A percentile compares a stretch with the other conserved stretches of the same genome.
phyloP scores from a whole-genome alignment of 2,113 vertebrate species.

The Montifringilla adamsi region DNA sequence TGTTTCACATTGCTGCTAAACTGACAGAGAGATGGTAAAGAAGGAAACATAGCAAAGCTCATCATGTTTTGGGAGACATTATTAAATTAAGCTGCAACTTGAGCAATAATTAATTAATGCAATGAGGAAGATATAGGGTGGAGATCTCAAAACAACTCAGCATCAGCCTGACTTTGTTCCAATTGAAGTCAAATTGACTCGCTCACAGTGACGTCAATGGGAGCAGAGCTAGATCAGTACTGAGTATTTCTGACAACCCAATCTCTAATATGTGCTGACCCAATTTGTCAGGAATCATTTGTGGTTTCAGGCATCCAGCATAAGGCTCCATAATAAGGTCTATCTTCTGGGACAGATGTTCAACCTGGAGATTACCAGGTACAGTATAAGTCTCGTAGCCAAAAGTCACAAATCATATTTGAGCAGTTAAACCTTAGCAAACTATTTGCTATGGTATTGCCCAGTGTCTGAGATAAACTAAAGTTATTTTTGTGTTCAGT shows the following conservation, averaged over 20 bases:
- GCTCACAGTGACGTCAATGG: slow-evolving; percentile 19
- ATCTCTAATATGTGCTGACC: not conserved
- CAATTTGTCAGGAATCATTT: not conserved
- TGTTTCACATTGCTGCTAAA: not conserved
- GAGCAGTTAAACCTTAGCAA: not conserved
- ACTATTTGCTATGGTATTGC: not conserved
- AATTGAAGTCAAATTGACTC: slow-evolving; percentile 38
- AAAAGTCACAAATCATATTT: not conserved
- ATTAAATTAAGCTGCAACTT: slow-evolving; percentile 53
- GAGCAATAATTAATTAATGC: slow-evolving; percentile 53
- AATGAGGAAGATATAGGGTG: slow-evolving; percentile 11
- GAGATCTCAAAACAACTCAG: slow-evolving; percentile 42
- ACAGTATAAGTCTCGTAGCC: not conserved
- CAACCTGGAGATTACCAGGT: not conserved
- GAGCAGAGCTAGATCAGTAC: not conserved
- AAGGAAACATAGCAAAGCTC: not conserved
- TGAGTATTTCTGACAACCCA: not conserved
- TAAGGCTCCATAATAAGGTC: not conserved
- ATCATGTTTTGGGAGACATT: slow-evolving; percentile 3
- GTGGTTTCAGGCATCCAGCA: not conserved
- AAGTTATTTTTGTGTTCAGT: not conserved
- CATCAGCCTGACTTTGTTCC: slow-evolving; percentile 35
- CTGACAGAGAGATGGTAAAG: not conserved
- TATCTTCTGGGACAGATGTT: not conserved
- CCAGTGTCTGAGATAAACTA: not conserved